These are phyloP conservation scores for Oreohelix idahoensis DNA, from an alignment of 1,140 invertebrate genomes.

Conservation along the genomic window DNA sequence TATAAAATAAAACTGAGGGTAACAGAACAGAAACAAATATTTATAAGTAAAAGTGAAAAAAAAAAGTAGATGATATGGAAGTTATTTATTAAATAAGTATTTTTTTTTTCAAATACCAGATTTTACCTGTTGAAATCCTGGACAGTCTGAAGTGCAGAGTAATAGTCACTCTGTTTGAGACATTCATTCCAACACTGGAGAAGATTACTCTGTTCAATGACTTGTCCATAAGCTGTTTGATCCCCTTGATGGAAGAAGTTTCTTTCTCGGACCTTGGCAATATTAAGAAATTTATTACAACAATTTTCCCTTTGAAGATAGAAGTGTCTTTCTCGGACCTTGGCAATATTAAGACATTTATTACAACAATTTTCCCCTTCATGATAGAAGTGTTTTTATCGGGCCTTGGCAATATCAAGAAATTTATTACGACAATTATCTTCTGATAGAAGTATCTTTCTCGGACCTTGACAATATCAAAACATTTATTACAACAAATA, in stretches of 20 bases:
- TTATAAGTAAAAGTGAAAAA: no score
- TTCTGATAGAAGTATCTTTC: conserved; percentile 86
- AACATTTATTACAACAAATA: no score
- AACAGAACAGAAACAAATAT: no score
- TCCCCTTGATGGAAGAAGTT: conserved; percentile 90
- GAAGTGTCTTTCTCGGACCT: conserved; percentile 79
- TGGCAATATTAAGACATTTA: no score
- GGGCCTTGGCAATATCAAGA: neutral
- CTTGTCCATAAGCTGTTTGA: conserved; percentile 86
- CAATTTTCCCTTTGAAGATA: conserved; percentile 88
- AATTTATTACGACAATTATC: no score
- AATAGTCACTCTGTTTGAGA: conserved; percentile 80
- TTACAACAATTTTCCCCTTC: no score
- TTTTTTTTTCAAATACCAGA: no score
- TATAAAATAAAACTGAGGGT: no score
- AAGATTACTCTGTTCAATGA: conserved; percentile 83
- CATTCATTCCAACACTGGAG: conserved; percentile 88
- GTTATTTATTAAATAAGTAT: no score
- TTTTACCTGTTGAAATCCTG: conserved; percentile 64
- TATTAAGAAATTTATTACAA: no score
- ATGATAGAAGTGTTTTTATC: conserved; percentile 84
- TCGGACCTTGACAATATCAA: neutral
- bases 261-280: conserved; percentile 56
- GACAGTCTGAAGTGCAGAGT: conserved; percentile 59
- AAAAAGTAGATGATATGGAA: no score